Percentiles rank a stretch among this genome's conserved stretches.
phyloP scores from a whole-genome alignment of 1,140 invertebrate species.

The Megathymus violae region DNA sequence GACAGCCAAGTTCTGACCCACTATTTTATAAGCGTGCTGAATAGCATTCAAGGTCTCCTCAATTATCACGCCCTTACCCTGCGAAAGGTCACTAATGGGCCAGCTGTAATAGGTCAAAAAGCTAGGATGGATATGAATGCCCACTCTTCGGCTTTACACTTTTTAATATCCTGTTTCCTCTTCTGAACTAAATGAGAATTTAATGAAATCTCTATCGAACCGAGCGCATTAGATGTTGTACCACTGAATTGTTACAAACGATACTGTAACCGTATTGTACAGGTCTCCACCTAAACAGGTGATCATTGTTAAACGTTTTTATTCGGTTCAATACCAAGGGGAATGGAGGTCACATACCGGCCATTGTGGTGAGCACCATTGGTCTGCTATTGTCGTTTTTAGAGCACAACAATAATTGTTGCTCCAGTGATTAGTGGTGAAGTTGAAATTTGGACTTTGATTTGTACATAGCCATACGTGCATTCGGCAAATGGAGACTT shows the following conservation, averaged over 20 bases:
- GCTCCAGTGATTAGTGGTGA: conserved; percentile 7
- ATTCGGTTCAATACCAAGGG: conserved; percentile 27
- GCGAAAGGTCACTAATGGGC: too few relatives aligned
- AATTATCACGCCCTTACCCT: too few relatives aligned
- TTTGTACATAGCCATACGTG: too few relatives aligned
- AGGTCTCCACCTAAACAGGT: conserved; percentile 38
- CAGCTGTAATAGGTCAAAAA: too few relatives aligned
- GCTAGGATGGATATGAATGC: too few relatives aligned
- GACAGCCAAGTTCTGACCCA: too few relatives aligned
- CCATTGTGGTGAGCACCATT: conserved; percentile 28
- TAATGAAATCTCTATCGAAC: conserved; percentile 12
- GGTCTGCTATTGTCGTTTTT: conserved; percentile 27
- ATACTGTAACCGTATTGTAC: conserved; percentile 30
- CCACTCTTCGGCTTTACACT: neutral
- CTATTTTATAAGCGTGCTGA: too few relatives aligned
- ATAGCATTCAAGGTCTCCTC: too few relatives aligned
- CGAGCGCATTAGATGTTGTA: conserved; percentile 17
- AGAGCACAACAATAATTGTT: conserved; percentile 32
- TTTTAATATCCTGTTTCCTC: conserved; percentile 18
- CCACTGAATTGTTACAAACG: conserved; percentile 14
- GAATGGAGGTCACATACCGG: conserved; percentile 41
- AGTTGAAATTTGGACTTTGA: too few relatives aligned
- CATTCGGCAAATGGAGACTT: too few relatives aligned
- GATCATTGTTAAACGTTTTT: conserved; percentile 35
- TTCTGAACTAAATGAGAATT: neutral